Base-by-base conservation (phyloP, 2,797 vertebrate species). In the Coregonus ussuriensis region DNA sequence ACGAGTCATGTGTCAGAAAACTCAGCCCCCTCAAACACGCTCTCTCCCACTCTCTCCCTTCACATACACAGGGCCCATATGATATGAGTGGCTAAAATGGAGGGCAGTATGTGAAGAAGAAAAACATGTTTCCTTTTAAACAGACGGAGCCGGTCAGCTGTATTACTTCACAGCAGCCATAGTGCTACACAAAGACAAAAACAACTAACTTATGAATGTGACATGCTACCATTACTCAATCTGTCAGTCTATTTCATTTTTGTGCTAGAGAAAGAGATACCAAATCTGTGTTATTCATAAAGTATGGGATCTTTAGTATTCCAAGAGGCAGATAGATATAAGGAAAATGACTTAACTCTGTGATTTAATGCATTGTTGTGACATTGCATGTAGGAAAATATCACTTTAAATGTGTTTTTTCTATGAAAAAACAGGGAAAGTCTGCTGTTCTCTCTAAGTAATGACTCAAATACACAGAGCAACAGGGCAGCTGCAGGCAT, bases 401-500 rank as follows among this genome's bases (percentile, higher is more conserved):
- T 72, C 82, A 79, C 77, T 89, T 90, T 88, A 6, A 15, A 25
- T 14, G 83, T 85, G 84, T 74, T 81, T 77, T 73, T 71, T 75
- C 75, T 25, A 47, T 53, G 5, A 11, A 77, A 21, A 7, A 81
- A 84, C 85, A 79, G 71, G 86, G 75, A 86, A 51, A 18, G 47
- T 86, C 37, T 53, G n/a, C 85, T 82, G 83, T 53, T 80, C 85
- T 89, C 80, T 13, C 65, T 79, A 88, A 74, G 83, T 79, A 85
- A 89, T 88, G 88, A 91, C 89, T 84, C 88, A 91, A 91, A 88
- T 89, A 85, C 88, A 84, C 15, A 81, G 89, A 92, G 88, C 89
- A 92, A 93, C 92, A 85, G 74, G 84, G 91, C 92, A 92, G 91
- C 92, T 93, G 89, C 88, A 89, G 92, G 85, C 92, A 91, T 91